Evolutionary conservation across 1,140 invertebrate species (phyloP).

Genomic region (Papilio machaon): DNA sequence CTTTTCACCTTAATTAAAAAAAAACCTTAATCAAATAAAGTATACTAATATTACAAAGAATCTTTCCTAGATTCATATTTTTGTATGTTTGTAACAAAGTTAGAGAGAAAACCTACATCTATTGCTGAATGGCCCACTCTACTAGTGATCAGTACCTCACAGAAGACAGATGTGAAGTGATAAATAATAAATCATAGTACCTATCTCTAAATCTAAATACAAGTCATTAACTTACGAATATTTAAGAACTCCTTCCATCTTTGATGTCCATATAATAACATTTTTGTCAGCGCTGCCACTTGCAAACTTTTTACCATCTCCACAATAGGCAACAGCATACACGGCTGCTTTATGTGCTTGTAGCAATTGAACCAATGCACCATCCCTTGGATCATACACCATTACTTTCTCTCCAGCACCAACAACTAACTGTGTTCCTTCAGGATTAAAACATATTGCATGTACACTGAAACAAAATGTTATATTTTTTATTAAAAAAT

Average conservation of each 20-base stretch:
- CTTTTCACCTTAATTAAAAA: neutral
- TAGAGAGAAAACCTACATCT: too few relatives aligned
- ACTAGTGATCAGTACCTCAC: neutral
- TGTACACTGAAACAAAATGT: slow-evolving; percentile 90
- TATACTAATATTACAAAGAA: neutral
- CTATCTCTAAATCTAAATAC: neutral
- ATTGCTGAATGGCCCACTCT: too few relatives aligned
- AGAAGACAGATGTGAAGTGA: neutral
- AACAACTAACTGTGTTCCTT: slow-evolving; percentile 96
- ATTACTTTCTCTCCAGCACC: slow-evolving; percentile 96
- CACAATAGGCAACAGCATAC: slow-evolving; percentile 95
- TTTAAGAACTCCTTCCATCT: slow-evolving; percentile 98
- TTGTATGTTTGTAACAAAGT: too few relatives aligned
- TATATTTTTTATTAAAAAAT: slow-evolving; percentile 40
- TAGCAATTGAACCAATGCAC: slow-evolving; percentile 94
- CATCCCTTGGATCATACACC: slow-evolving; percentile 96
- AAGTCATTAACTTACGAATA: slow-evolving; percentile 90
- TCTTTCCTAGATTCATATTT: neutral
- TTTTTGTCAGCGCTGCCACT: slow-evolving; percentile 98
- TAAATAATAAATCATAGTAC: neutral
- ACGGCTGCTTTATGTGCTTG: slow-evolving; percentile 98
- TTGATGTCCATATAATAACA: slow-evolving; percentile 99
- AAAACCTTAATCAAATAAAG: neutral
- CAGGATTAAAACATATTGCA: slow-evolving; percentile 96
- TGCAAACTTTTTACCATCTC: slow-evolving; percentile 98